Base-by-base conservation (phyloP, 2,113 vertebrate species). In the Oryzias curvinotus region DNA sequence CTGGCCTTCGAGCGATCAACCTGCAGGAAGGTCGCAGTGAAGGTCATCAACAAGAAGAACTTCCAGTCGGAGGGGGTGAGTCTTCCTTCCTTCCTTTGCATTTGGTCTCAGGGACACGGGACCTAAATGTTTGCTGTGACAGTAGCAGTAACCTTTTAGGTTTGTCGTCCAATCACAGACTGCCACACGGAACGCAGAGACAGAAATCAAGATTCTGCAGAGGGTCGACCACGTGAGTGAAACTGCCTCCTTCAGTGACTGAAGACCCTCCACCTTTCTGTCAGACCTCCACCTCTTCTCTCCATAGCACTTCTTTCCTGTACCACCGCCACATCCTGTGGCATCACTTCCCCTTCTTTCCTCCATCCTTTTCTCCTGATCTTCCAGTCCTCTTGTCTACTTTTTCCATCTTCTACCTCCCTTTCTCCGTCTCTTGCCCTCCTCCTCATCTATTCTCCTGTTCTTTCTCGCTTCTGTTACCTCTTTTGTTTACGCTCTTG, bases 191-290 rank as follows among this genome's bases (percentile, higher is more conserved):
- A 94, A 95, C 28, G 94, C 95, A 43, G 88, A 95, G 75, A 95
- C 94, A 1, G 97, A 99, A 88, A 95, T 99, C 2, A 92, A 96
- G 78, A 99, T 99, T 66, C 88, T 98, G 74, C 94, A 95, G 83
- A 92, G 95, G 85, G 88, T 98, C 36, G 89, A 97, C 86, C 96
- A 99, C 23, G 96, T 99, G 85, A 95, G 95, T 94, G 17, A 62
- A 65, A 54, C 73, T 54, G 18, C 8, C 47, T 48, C n/a, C n/a
- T 48, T 17, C 47, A 18, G 36, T 36, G 36, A 36, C 36, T 36
- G 36, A 36, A 36, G 8, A 10, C 36, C 36, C 36, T 36, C 36
- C 8, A 36, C 26, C 26, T 28, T 28, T 28, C 26, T 5, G 5
- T 28, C 26, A 28, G 5, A 5, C 26, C 26, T 28, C 6, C 3